Base-by-base conservation (phyloP, 2,888 invertebrate species). In the Amiota mariae region DNA sequence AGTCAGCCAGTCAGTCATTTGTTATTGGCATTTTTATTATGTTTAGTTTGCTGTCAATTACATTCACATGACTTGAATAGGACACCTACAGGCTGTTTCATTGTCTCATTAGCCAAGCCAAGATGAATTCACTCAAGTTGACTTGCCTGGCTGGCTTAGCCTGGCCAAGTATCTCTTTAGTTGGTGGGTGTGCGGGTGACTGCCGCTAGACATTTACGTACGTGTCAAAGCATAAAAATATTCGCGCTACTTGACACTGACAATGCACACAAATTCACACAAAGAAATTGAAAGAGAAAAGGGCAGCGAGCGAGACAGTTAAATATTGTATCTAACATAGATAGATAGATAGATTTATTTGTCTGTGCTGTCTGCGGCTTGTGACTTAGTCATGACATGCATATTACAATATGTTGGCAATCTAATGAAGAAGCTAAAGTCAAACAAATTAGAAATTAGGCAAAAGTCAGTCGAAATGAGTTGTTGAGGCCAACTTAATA, bases 51-150 rank as follows among this genome's bases (percentile, higher is more conserved):
- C 24, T 68, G 67, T 68, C 67, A 68, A 68, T 68, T 68, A 68
- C 59, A 18, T 63, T 51, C 51, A 68, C 67, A 68, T 54, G 67
- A 68, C 67, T 68, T 68, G 24, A 68, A 68, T 68, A 51, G 67
- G 67, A 68, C 67, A 68, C 67, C 84, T 80, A 77, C 72, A 74
- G 79, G 85, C 82, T 77, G 76, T 80, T 6, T 36, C 36, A 36
- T 82, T 82, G 78, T 80, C 84, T 84, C 84, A 82, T 82, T 82
- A 84, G 82, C 80, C 82, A 75, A 68, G 54, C 54, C 13, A 18
- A 68, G 67, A 13, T 36, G 15, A 68, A 48, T 2, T 48, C 48
- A 66, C 15, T n/a, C 48, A 54, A 59, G 20, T 59, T 59, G 59
- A 20, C 18, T 59, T 57, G 57, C 18, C 9, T 18, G 13, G 54